Percentiles rank a stretch among this genome's conserved stretches.
Conservation (phyloP, 2,888 invertebrate genomes). For the Stenoptilia bipunctidactyla region DNA sequence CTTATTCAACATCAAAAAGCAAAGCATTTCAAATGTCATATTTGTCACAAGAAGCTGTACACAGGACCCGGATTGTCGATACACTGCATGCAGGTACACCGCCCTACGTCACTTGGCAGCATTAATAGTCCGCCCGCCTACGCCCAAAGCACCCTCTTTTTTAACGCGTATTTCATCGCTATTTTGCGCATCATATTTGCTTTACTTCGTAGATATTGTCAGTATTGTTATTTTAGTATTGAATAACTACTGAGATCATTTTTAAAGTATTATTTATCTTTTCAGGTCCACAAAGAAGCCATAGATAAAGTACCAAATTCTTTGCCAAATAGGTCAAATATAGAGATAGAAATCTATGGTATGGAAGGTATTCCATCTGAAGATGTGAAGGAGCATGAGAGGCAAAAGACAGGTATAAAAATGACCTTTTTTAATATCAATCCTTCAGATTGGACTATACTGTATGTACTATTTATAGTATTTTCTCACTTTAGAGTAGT, state of each 20-base stretch:
- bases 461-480: conserved; percentile 50
- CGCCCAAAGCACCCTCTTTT: conserved; percentile 41
- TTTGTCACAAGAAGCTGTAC: conserved; percentile 99
- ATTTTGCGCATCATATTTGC: no score
- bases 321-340: conserved; percentile 95
- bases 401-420: conserved; percentile 79
- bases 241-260: no score
- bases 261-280: conserved; percentile 19
- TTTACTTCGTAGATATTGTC: no score
- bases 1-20: conserved; percentile 99
- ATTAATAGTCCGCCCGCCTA: conserved; percentile 42
- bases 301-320: conserved; percentile 99
- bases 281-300: conserved; percentile 97
- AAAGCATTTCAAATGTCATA: conserved; percentile 99
- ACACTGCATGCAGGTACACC: conserved; percentile 97
- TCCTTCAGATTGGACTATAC: conserved; percentile 31
- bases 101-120: conserved; percentile 32
- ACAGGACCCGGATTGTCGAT: conserved; percentile 98
- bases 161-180: conserved; percentile 21
- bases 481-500: conserved; percentile 28
- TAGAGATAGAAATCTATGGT: conserved; percentile 99
- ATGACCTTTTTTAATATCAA: conserved; percentile 20
- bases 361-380: conserved; percentile 99
- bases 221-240: no score
- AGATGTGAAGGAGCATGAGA: conserved; percentile 94